These are phyloP conservation scores for Synodontis membranacea DNA, from an alignment of 2,113 vertebrate genomes.

Conservation along the genomic window DNA sequence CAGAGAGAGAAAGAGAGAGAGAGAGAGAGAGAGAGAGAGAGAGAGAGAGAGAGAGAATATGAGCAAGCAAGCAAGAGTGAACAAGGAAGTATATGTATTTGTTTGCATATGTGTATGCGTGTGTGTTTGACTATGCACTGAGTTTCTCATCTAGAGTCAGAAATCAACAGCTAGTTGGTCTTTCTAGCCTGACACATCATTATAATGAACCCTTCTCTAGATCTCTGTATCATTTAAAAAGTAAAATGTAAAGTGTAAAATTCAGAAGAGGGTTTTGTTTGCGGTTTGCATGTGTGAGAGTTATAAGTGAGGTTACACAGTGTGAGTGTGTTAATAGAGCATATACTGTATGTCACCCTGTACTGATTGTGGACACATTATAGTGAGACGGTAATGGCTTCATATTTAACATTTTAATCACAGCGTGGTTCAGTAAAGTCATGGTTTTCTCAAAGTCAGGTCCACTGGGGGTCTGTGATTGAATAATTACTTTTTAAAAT, in stretches of 20 bases:
- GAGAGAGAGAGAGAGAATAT: constrained; percentile 5
- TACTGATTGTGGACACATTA: constrained; percentile 45
- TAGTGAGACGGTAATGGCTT: not conserved
- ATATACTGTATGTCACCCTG: not conserved
- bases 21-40: constrained; percentile 5
- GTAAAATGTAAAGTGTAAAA: constrained; percentile 38
- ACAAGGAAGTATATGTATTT: not conserved
- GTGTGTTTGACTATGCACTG: constrained; percentile 62
- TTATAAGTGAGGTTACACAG: constrained; percentile 27
- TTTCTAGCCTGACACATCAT: constrained; percentile 70
- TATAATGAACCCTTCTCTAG: constrained; percentile 48
- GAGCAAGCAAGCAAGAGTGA: not conserved
- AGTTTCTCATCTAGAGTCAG: constrained; percentile 69
- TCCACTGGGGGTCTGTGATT: not conserved
- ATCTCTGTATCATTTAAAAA: constrained; percentile 24
- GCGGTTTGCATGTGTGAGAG: constrained; percentile 3
- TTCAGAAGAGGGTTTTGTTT: constrained; percentile 39
- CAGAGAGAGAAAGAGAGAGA: constrained; percentile 49
- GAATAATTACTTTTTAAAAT: not conserved
- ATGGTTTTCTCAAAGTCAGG: not conserved
- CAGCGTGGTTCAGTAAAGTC: not conserved
- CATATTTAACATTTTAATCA: constrained; percentile 4
- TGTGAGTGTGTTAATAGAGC: not conserved
- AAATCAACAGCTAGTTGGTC: constrained; percentile 69
- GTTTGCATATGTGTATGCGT: not conserved